A percentile compares a stretch with the other conserved stretches of the same genome.
Evolutionary conservation across 1,140 invertebrate genomes (phyloP).

Genomic region (Colletes latitarsis): DNA sequence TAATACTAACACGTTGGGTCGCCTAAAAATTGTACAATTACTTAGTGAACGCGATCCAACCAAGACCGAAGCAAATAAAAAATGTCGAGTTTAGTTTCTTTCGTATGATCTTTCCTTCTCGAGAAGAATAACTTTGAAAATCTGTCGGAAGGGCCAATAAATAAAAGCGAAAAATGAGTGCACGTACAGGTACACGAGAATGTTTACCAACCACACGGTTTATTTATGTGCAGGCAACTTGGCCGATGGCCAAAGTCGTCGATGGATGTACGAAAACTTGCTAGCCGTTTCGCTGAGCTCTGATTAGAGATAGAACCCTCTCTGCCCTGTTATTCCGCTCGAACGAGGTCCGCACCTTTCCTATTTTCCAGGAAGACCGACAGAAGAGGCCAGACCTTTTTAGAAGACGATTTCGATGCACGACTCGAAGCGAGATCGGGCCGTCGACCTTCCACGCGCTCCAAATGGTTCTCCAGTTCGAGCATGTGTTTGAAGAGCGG

Average conservation of each 20-base stretch:
- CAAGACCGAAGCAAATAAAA: too few species aligned
- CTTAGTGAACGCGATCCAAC: too few species aligned
- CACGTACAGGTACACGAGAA: conserved; percentile 13
- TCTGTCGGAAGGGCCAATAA: too few species aligned
- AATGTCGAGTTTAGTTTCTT: too few species aligned
- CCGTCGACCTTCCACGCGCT: conserved; percentile 38
- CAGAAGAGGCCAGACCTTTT: conserved; percentile 16
- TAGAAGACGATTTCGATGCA: conserved; percentile 26
- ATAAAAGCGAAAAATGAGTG: not conserved
- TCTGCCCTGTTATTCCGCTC: conserved; percentile 27
- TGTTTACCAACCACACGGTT: conserved; percentile 48
- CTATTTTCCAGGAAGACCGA: conserved; percentile 25
- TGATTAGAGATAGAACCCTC: not conserved
- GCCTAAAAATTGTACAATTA: too few species aligned
- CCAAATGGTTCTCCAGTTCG: not conserved
- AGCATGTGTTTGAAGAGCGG: not conserved
- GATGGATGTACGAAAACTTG: conserved; percentile 56
- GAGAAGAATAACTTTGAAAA: too few species aligned
- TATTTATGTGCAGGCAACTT: conserved; percentile 61
- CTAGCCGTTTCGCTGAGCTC: conserved; percentile 8
- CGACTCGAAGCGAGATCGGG: conserved; percentile 7
- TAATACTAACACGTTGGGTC: too few species aligned
- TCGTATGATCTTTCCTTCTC: too few species aligned
- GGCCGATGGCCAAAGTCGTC: conserved; percentile 45
- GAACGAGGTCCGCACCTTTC: not conserved